Evolutionary conservation across 53 echinoderm and acorn worm species (phyloP).

Genomic region (Temnopleurus reevesii): DNA sequence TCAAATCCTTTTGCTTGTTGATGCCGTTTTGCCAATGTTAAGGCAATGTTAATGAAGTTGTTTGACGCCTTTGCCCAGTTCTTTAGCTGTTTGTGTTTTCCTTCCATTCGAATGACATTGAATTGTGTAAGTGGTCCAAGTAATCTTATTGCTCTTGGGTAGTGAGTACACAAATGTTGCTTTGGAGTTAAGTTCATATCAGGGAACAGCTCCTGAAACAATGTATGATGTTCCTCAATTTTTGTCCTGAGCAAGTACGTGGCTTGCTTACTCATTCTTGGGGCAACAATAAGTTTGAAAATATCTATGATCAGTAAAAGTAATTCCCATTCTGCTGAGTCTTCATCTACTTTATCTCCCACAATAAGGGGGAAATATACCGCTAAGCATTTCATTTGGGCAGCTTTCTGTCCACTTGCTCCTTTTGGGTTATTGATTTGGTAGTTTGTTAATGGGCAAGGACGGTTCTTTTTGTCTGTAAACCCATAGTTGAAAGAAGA

Average conservation of each 20-base stretch:
- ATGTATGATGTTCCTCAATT: conserved; percentile 55
- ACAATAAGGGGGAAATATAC: conserved; percentile 57
- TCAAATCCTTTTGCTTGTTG: conserved; percentile 8
- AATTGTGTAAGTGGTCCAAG: conserved; percentile 65
- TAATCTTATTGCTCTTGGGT: conserved; percentile 56
- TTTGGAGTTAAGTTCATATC: conserved; percentile 58
- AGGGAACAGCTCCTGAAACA: conserved; percentile 46
- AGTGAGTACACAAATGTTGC: conserved; percentile 64
- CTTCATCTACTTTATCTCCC: conserved; percentile 55
- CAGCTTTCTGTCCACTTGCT: conserved; percentile 65
- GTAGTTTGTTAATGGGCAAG: conserved; percentile 47
- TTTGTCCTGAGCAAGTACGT: conserved; percentile 49
- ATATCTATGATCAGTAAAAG: conserved; percentile 57
- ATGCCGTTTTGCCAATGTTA: conserved; percentile 41
- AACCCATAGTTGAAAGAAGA: conserved; percentile 32
- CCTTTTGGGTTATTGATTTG: conserved; percentile 60
- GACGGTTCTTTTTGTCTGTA: conserved; percentile 57
- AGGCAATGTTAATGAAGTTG: conserved; percentile 64
- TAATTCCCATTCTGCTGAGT: conserved; percentile 57
- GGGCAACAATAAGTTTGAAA: conserved; percentile 53
- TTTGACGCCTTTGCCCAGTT: conserved; percentile 48
- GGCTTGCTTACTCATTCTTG: conserved; percentile 59
- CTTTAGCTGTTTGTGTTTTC: conserved; percentile 69
- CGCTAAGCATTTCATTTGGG: conserved; percentile 68
- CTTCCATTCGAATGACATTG: conserved; percentile 59